phyloP scores from a whole-genome alignment of 2,888 invertebrate genomes.

The Dyspetes luteomarginatus region DNA sequence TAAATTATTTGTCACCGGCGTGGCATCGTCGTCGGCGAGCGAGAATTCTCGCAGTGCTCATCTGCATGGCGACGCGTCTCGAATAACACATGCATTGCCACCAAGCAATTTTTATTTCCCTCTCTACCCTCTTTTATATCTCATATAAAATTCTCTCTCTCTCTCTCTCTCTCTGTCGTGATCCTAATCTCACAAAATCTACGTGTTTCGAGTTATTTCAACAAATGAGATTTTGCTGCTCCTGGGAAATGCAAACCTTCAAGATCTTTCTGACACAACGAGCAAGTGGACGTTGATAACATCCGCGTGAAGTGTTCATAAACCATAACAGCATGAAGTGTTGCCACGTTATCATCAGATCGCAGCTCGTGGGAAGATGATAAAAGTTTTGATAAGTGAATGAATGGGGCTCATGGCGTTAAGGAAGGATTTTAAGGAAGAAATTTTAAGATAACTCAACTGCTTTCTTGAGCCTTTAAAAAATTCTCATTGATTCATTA shows the following conservation, averaged over 20 bases:
- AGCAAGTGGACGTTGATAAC: not conserved
- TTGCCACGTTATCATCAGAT: conserved; percentile 4
- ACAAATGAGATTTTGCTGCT: conserved; percentile 5
- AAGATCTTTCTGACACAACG: conserved; percentile 24
- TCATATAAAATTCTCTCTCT: conserved; percentile 7
- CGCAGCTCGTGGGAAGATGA: conserved; percentile 28
- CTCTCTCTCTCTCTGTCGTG: too few relatives aligned
- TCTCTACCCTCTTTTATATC: not conserved
- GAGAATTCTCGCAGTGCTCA: conserved; percentile 59
- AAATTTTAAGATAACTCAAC: too few relatives aligned
- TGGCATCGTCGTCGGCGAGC: conserved; percentile 41
- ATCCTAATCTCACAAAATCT: conserved; percentile 5
- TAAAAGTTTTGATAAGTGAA: conserved; percentile 15
- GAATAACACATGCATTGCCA: conserved; percentile 38
- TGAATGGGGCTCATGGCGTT: conserved; percentile 5
- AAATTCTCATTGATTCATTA: too few relatives aligned
- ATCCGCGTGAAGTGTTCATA: not conserved
- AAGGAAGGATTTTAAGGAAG: too few relatives aligned
- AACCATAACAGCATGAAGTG: conserved; percentile 18
- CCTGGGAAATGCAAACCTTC: conserved; percentile 38
- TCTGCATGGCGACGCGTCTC: conserved; percentile 69
- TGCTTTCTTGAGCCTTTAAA: too few relatives aligned
- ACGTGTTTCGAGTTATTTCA: conserved; percentile 9
- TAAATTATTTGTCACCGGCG: conserved; percentile 71
- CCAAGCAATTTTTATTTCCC: conserved; percentile 39